A percentile compares a stretch with the other conserved stretches of the same genome.
Conservation (phyloP, 2,113 vertebrate genomes). For the Spilogale gracilis region DNA sequence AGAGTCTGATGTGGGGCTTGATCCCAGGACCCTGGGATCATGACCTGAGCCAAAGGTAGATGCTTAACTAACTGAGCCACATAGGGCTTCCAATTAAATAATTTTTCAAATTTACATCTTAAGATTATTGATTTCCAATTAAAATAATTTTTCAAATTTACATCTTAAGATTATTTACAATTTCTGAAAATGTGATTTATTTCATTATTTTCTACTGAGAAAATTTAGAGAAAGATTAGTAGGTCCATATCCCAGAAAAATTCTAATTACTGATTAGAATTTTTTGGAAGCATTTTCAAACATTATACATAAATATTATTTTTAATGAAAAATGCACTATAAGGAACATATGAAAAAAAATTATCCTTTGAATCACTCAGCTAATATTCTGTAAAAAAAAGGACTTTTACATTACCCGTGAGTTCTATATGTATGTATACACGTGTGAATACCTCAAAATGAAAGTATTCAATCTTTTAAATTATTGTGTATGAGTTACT, state of each 20-base stretch:
- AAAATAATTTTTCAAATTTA: not conserved
- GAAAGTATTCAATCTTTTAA: not conserved
- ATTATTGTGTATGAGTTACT: not conserved
- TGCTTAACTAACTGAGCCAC: too few relatives aligned
- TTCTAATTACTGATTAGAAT: constrained; percentile 70
- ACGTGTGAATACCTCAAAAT: not conserved
- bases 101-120: not conserved
- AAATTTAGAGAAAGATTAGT: constrained; percentile 50
- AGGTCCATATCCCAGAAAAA: constrained; percentile 41
- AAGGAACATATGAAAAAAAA: not conserved
- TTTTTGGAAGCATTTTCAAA: constrained; percentile 67
- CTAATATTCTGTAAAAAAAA: not conserved
- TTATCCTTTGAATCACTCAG: not conserved
- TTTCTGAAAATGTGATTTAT: not conserved
- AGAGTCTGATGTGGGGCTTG: too few relatives aligned
- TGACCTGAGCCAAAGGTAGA: too few relatives aligned
- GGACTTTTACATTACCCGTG: not conserved
- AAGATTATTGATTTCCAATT: not conserved
- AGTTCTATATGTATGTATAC: not conserved
- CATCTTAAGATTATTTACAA: constrained; percentile 56
- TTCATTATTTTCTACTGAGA: constrained; percentile 55
- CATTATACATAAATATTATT: constrained; percentile 62
- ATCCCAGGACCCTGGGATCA: too few relatives aligned
- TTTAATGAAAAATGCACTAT: not conserved
- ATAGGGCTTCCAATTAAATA: not conserved